A percentile compares a stretch with the other conserved stretches of the same genome.
These are phyloP conservation scores for Trachythela sp. DNA, from an alignment of 64 coral and sea anemone genomes.

Conservation along the genomic window DNA sequence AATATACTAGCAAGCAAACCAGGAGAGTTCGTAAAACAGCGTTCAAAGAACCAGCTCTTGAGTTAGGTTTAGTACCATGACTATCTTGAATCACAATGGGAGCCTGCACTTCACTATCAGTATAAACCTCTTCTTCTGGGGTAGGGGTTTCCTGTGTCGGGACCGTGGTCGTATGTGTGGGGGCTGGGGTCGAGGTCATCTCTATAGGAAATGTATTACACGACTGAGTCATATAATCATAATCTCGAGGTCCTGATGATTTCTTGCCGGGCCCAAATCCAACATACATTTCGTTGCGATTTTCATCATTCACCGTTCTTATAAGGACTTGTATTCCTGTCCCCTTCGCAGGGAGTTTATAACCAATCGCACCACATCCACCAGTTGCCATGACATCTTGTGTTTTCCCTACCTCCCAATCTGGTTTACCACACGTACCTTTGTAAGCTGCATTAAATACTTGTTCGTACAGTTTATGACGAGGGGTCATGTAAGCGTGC, in stretches of 20 bases:
- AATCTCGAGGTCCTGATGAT: not conserved
- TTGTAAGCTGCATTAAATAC: not conserved
- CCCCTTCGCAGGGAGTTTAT: not conserved
- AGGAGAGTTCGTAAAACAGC: no score
- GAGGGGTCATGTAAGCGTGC: not conserved
- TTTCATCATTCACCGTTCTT: not conserved
- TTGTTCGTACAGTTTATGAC: not conserved
- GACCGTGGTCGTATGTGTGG: not conserved
- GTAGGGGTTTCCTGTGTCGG: not conserved
- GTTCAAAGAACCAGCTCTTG: no score
- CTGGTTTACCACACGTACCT: not conserved
- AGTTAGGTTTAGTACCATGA: no score
- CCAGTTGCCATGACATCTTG: not conserved
- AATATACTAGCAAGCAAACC: no score
- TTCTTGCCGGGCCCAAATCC: not conserved
- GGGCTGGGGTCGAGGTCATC: not conserved
- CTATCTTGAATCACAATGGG: no score
- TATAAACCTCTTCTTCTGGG: not conserved
- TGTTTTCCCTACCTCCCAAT: not conserved
- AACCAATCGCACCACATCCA: not conserved
- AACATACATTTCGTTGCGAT: not conserved
- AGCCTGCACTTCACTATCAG: not conserved
- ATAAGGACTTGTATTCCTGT: not conserved
- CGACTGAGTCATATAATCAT: not conserved
- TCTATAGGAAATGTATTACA: not conserved